Evolutionary conservation across 2,797 vertebrate species (phyloP).

Genomic region (Tenualosa ilisha): DNA sequence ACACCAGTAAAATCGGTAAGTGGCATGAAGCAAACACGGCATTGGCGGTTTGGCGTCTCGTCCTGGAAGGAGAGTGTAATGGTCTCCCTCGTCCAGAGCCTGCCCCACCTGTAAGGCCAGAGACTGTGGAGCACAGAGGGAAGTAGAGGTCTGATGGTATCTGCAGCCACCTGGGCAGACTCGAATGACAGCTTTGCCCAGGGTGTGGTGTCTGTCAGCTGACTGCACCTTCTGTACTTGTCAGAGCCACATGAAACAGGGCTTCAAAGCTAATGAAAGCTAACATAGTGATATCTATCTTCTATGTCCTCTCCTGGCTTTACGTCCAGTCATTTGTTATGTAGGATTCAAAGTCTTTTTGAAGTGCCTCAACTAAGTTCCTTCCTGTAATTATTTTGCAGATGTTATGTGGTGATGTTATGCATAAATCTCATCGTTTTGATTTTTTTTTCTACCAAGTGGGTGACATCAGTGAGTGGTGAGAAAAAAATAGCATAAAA

Average conservation of each 20-base stretch:
- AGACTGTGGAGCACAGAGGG: background rate
- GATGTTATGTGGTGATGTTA: background rate
- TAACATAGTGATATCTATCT: background rate
- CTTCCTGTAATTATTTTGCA: background rate
- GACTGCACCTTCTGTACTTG: background rate
- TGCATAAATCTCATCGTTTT: no score
- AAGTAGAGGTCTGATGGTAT: background rate
- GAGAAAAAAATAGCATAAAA: background rate
- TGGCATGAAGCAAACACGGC: background rate
- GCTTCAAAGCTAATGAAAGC: background rate
- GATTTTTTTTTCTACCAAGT: background rate
- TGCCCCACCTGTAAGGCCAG: background rate
- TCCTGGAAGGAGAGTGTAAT: background rate
- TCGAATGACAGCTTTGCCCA: slow-evolving; percentile 12
- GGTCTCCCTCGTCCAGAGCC: background rate
- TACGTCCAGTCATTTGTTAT: background rate
- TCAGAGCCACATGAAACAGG: background rate
- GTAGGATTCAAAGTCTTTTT: background rate
- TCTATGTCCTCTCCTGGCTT: background rate
- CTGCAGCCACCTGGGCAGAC: background rate
- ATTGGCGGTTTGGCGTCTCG: background rate
- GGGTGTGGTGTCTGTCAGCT: background rate
- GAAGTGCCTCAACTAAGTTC: background rate
- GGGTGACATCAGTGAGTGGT: background rate
- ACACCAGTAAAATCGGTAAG: background rate